phyloP scores from a whole-genome alignment of 1,140 invertebrate genomes.

The Aphis craccivora region DNA sequence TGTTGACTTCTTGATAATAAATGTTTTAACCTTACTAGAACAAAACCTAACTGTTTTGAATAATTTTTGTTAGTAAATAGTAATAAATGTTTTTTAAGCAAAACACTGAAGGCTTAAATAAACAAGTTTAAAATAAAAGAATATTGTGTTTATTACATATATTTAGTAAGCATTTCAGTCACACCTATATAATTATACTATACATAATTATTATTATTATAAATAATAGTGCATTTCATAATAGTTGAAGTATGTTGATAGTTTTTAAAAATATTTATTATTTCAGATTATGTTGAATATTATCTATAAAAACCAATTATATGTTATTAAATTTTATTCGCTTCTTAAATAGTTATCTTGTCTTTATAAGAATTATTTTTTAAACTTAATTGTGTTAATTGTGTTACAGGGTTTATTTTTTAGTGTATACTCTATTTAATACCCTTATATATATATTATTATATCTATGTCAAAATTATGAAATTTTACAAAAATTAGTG shows the following conservation, averaged over 20 bases:
- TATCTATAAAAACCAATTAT: neutral
- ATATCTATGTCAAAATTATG: neutral
- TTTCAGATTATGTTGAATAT: neutral
- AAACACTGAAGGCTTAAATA: neutral
- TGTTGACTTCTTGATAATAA: neutral
- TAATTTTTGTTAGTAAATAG: neutral
- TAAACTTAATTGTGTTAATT: no score
- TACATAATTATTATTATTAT: neutral
- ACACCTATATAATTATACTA: neutral
- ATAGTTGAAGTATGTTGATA: neutral
- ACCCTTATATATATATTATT: neutral
- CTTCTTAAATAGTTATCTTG: neutral
- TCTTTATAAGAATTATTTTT: neutral
- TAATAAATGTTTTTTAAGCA: neutral
- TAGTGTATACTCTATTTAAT: no score
- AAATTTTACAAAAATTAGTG: neutral
- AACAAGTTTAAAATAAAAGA: neutral
- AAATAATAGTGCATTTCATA: neutral
- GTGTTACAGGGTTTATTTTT: neutral
- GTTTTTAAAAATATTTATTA: neutral
- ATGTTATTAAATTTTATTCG: neutral
- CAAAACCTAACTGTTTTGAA: no score
- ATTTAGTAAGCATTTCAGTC: neutral
- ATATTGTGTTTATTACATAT: neutral
- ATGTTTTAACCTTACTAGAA: no score